phyloP scores from a whole-genome alignment of 1,140 invertebrate species.

The Phocides pigmalion region DNA sequence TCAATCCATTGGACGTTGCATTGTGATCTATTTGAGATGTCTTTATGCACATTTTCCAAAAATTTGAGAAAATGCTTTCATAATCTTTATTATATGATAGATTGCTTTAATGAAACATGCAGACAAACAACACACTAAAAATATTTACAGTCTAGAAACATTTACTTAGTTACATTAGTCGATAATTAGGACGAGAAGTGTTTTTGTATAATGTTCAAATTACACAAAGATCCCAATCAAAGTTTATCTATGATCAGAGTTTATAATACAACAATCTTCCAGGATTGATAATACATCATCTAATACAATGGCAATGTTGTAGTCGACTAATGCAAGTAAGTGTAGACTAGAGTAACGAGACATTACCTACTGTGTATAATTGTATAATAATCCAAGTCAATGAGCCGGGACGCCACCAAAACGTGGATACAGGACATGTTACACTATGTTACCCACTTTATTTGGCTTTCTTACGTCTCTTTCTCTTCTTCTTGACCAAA shows the following conservation, averaged over 20 bases:
- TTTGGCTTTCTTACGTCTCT: too few species aligned
- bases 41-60: too few species aligned
- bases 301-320: too few species aligned
- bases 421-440: background rate
- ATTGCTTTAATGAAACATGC: too few species aligned
- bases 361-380: background rate
- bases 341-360: background rate
- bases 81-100: too few species aligned
- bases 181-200: background rate
- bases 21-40: too few species aligned
- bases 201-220: background rate
- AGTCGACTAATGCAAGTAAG: background rate
- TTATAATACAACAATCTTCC: too few species aligned
- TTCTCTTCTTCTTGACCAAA: too few species aligned
- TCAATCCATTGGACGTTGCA: background rate
- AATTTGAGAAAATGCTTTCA: too few species aligned
- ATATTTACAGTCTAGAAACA: background rate
- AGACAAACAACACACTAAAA: background rate
- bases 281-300: too few species aligned
- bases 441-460: background rate
- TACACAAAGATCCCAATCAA: too few species aligned
- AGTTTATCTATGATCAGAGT: too few species aligned
- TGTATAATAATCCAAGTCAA: background rate
- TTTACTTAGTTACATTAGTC: conserved; percentile 7
- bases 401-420: background rate